Conservation (phyloP, 2,888 invertebrate species). For the Drosophila meridiana region DNA sequence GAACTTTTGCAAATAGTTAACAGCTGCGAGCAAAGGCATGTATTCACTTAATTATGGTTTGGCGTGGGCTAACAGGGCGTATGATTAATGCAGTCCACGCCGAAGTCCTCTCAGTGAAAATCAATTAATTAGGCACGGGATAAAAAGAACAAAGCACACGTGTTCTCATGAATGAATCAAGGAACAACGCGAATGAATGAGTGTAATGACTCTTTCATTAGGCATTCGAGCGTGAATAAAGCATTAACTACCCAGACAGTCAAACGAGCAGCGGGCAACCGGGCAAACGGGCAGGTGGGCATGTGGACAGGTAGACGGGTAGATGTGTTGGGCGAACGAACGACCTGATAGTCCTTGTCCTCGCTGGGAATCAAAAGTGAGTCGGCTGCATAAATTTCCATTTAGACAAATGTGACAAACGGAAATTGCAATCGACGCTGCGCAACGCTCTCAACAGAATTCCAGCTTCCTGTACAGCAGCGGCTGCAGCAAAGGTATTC, state of each 20-base stretch:
- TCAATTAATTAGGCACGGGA: slow-evolving; percentile 66
- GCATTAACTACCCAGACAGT: slow-evolving; percentile 50
- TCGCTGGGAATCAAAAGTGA: slow-evolving; percentile 22
- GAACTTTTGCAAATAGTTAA: slow-evolving; percentile 13
- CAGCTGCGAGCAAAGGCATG: background rate
- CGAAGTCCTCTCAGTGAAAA: slow-evolving; percentile 46
- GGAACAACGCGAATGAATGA: slow-evolving; percentile 51
- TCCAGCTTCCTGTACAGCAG: slow-evolving; percentile 50
- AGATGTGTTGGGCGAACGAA: background rate
- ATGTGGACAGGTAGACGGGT: no score
- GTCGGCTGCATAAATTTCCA: slow-evolving; percentile 70
- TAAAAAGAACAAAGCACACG: slow-evolving; percentile 34
- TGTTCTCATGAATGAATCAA: slow-evolving; percentile 61
- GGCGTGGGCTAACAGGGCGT: slow-evolving; percentile 49
- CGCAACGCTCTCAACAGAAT: slow-evolving; percentile 51
- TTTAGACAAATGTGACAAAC: slow-evolving; percentile 76
- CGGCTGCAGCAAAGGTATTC: slow-evolving; percentile 30
- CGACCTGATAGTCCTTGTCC: background rate
- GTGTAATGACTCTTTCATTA: slow-evolving; percentile 71
- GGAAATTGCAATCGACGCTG: slow-evolving; percentile 73
- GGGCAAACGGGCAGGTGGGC: background rate
- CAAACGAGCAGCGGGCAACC: background rate
- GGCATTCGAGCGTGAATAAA: slow-evolving; percentile 66
- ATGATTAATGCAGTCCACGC: slow-evolving; percentile 61
- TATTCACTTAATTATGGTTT: slow-evolving; percentile 3